Conservation (phyloP, 2,797 vertebrate genomes). For the Bradypodion ventrale region DNA sequence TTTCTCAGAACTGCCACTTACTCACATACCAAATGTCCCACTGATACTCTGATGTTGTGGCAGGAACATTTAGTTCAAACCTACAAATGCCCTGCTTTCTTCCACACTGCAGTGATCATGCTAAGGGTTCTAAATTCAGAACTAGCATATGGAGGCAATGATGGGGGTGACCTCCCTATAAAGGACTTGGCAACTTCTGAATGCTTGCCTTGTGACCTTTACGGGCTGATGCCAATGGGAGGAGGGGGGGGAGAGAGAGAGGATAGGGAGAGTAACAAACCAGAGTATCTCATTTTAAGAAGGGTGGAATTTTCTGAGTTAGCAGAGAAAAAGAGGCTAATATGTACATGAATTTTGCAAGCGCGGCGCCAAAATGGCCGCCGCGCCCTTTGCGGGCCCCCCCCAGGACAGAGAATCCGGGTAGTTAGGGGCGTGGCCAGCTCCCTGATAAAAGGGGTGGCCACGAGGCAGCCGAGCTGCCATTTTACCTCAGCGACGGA, state of each 20-base stretch:
- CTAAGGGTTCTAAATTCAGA: constrained; percentile 57
- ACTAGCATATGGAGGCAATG: constrained; percentile 51
- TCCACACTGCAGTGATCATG: constrained; percentile 57
- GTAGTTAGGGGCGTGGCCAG: no score
- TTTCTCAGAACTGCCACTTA: constrained; percentile 52
- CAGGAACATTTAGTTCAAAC: constrained; percentile 55
- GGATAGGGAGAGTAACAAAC: constrained; percentile 43
- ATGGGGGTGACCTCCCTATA: constrained; percentile 50
- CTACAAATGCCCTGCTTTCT: constrained; percentile 51
- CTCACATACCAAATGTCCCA: constrained; percentile 57
- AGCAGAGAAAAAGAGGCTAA: constrained; percentile 31
- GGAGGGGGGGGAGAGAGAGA: no score
- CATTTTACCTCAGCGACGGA: no score
- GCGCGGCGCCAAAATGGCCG: no score
- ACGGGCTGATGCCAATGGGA: constrained; percentile 51
- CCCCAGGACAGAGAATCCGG: no score
- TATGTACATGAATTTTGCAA: neutral
- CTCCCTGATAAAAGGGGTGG: no score
- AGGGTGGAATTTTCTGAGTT: constrained; percentile 60
- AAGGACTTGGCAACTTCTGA: constrained; percentile 26
- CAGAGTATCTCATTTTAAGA: constrained; percentile 49
- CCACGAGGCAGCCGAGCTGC: no score
- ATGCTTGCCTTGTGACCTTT: constrained; percentile 60
- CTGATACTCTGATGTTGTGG: constrained; percentile 43
- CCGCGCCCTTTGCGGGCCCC: no score